Evolutionary conservation across 1,140 invertebrate genomes (phyloP), one percentile per base, ranked within the genome.

Genomic region (Nasonia longicornis): DNA sequence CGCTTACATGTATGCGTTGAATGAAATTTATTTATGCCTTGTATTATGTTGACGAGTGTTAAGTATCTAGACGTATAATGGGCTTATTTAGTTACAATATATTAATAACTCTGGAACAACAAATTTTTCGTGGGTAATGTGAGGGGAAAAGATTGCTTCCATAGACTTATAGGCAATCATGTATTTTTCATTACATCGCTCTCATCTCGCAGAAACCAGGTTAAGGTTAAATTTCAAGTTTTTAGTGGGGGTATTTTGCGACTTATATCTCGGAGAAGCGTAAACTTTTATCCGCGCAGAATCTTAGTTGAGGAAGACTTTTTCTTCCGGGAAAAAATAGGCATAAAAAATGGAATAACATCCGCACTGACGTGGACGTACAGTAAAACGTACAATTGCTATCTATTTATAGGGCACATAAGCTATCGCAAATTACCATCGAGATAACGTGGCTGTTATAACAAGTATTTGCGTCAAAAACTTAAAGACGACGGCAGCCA

Each of bases 171-270:
- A 58, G n/a, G 52, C 1, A 20, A 16, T 58, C 2, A 58, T 16
- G 1, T 58, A 6, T n/a, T 58, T 58, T 58, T 58, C n/a, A 58
- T 58, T 20, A n/a, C 20, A 6, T 7, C 3, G 4, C 52, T 7
- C 3, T n/a, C 7, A 20, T n/a, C 16, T 20, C 45, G 52, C 4
- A 14, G 20, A 7, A 58, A 58, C 3, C 52, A n/a, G 52, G 52
- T 58, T 58, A 58, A 58, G 52, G 52, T 58, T 58, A 58, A 58
- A 58, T 58, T 58, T 58, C 52, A n/a, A 20, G 52, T 58, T 58
- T 58, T 58, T 58, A 58, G 16, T 20, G 52, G 3, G 52, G 16
- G 16, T 58, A 20, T 58, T 58, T 58, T 58, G 52, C 2, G 52
- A 58, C 52, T 58, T n/a, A 58, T 16, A n/a, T 58, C 52, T 16